These are phyloP conservation scores for Pogona vitticeps DNA, from an alignment of 2,113 vertebrate species.

Conservation along the genomic window DNA sequence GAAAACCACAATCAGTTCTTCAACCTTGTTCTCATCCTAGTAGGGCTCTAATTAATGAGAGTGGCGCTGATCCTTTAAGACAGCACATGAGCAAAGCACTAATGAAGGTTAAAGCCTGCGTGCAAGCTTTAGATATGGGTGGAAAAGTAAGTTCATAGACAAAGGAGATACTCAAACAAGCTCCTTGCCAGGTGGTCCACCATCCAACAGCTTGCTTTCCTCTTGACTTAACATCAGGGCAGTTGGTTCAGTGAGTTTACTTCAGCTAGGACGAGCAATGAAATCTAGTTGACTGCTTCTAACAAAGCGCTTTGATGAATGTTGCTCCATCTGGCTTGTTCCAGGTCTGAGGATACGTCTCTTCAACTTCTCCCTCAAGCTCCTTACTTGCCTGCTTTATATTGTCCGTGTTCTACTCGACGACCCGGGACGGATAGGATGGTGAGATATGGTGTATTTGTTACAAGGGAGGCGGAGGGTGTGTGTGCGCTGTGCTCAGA, in stretches of 20 bases:
- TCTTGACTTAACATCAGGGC: too few species aligned
- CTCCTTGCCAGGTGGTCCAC: too few species aligned
- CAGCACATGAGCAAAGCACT: too few species aligned
- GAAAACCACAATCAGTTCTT: background rate
- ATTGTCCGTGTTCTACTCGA: slow-evolving; percentile 91
- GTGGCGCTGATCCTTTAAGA: background rate
- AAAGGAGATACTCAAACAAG: too few species aligned
- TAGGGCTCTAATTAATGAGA: background rate
- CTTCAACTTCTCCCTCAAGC: slow-evolving; percentile 96
- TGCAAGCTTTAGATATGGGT: too few species aligned
- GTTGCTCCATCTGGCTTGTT: rapidly evolving
- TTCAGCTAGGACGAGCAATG: too few species aligned
- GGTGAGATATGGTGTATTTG: slow-evolving; percentile 73
- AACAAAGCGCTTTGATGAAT: background rate
- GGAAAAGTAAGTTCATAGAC: too few species aligned
- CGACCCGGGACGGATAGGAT: slow-evolving; percentile 75
- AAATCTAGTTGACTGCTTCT: too few species aligned
- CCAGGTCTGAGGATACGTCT: slow-evolving; percentile 93
- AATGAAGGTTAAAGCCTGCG: too few species aligned
- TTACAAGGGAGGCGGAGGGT: too few species aligned
- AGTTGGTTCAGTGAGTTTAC: too few species aligned
- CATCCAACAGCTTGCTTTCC: too few species aligned
- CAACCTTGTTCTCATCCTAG: background rate
- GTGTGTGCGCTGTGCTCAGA: background rate
- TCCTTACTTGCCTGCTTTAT: slow-evolving; percentile 94